phyloP scores from a whole-genome alignment of 2,113 vertebrate species.

The Pelecanoides urinatrix region DNA sequence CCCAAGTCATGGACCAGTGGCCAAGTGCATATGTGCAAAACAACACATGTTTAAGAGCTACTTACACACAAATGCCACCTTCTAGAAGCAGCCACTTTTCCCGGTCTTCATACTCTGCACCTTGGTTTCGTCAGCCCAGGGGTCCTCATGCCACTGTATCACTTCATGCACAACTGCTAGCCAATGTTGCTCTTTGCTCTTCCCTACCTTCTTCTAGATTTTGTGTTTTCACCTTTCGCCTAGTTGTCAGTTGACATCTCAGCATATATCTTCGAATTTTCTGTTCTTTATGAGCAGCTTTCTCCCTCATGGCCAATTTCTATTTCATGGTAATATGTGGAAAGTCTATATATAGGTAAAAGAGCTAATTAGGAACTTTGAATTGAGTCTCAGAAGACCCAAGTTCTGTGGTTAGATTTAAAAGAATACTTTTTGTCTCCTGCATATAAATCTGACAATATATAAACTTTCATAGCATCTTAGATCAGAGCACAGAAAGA shows the following conservation, averaged over 20 bases:
- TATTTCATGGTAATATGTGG: neutral
- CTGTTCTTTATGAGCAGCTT: neutral
- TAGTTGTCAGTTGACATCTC: neutral
- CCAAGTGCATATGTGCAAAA: neutral
- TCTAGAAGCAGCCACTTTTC: neutral
- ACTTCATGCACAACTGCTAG: accelerated
- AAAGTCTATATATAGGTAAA: constrained; percentile 35
- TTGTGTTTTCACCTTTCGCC: neutral
- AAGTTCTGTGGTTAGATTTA: neutral
- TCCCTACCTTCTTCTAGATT: neutral
- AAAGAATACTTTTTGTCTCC: neutral
- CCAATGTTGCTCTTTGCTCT: neutral
- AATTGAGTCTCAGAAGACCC: constrained; percentile 10
- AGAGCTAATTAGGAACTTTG: constrained; percentile 38
- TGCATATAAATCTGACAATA: neutral
- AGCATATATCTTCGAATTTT: neutral
- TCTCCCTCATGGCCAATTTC: constrained; percentile 37
- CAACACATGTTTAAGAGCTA: neutral
- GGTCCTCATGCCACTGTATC: neutral
- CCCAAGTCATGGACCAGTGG: neutral
- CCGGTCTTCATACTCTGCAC: neutral
- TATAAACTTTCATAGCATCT: neutral
- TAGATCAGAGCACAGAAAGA: neutral
- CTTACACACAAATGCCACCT: neutral
- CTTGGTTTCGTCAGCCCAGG: neutral